Evolutionary conservation across 1,140 invertebrate genomes (phyloP).

Genomic region (Tetramorium simillimum): DNA sequence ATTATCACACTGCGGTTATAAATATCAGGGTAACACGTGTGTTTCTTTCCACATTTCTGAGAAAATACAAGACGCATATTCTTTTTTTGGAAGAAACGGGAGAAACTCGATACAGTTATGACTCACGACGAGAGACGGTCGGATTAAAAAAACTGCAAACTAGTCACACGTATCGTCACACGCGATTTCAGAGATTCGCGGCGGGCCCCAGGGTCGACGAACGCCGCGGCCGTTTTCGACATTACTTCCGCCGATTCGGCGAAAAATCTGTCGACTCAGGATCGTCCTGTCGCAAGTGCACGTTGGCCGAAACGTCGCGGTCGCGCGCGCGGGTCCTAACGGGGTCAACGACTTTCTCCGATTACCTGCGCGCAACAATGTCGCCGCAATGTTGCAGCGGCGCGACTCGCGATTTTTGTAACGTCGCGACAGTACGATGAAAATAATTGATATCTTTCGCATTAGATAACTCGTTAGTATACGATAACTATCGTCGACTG

Average conservation of each 20-base stretch:
- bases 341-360: constrained; percentile 81
- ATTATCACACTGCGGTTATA: not conserved
- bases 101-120: not conserved
- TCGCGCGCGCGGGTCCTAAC: constrained; percentile 59
- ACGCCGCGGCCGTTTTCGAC: constrained; percentile 47
- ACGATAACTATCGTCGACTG: not conserved
- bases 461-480: not conserved
- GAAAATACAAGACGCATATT: not conserved
- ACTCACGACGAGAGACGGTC: not conserved
- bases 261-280: constrained; percentile 71
- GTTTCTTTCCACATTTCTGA: not conserved
- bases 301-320: constrained; percentile 30
- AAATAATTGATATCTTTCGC: not conserved
- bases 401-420: constrained; percentile 52
- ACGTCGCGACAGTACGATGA: not conserved
- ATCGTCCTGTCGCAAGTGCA: constrained; percentile 67
- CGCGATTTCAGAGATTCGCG: not conserved
- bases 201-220: constrained; percentile 58
- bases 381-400: constrained; percentile 17
- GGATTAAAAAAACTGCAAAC: constrained; percentile 4
- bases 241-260: constrained; percentile 63
- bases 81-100: not conserved
- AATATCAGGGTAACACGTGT: not conserved
- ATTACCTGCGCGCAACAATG: constrained; percentile 73
- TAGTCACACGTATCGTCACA: constrained; percentile 18